A percentile compares a stretch with the other conserved stretches of the same genome.
Evolutionary conservation across 2,113 vertebrate genomes (phyloP).

Genomic region (Anoplopoma fimbria): DNA sequence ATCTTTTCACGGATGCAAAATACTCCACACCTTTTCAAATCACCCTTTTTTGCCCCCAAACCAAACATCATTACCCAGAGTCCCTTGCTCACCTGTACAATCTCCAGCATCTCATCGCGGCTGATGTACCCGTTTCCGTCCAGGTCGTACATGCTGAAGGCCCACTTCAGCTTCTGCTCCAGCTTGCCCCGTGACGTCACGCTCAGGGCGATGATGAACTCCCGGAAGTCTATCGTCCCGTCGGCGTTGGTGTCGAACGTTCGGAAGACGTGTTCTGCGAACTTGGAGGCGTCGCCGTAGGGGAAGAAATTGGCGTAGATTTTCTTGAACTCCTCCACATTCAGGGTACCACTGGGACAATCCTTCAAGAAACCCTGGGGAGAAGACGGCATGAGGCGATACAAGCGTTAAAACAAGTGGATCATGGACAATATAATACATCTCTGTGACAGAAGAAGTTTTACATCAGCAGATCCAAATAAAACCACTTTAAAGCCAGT

Average conservation of each 20-base stretch:
- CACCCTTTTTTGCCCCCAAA: too few relatives aligned
- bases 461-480: not conserved
- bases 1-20: too few relatives aligned
- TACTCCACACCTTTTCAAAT: too few relatives aligned
- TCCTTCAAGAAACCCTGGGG: slow-evolving; percentile 96
- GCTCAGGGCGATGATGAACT: slow-evolving; percentile 99
- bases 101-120: slow-evolving; percentile 98
- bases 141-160: slow-evolving; percentile 99
- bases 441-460: not conserved
- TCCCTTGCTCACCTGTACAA: slow-evolving; percentile 90
- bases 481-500: not conserved
- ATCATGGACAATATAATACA: not conserved
- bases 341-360: slow-evolving; percentile 96
- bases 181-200: slow-evolving; percentile 97
- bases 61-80: not conserved
- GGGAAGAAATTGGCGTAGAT: slow-evolving; percentile 99
- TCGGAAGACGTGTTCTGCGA: slow-evolving; percentile 97
- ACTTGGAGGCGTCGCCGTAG: slow-evolving; percentile 97
- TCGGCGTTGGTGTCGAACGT: slow-evolving; percentile 98
- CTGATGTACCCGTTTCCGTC: slow-evolving; percentile 99
- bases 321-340: slow-evolving; percentile 99
- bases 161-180: slow-evolving; percentile 99
- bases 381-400: not conserved
- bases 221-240: slow-evolving; percentile 98
- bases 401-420: not conserved